These are phyloP conservation scores for Lichenostomus cassidix DNA, from an alignment of 2,113 vertebrate species.

Conservation along the genomic window DNA sequence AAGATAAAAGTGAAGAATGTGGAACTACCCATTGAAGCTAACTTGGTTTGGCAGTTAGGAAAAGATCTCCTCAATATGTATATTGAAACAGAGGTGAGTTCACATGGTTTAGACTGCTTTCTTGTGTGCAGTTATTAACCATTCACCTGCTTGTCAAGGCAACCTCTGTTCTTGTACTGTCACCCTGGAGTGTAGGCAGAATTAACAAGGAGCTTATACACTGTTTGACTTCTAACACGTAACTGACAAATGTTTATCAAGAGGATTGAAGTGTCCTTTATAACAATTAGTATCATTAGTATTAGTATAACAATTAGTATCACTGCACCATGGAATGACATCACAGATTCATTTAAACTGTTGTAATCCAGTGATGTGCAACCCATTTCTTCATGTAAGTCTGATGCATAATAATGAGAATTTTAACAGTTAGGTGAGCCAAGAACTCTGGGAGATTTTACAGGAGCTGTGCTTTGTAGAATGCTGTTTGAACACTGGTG, in stretches of 20 bases:
- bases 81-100: slow-evolving; percentile 79
- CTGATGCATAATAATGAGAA: background rate
- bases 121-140: background rate
- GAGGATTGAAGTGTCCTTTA: background rate
- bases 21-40: slow-evolving; percentile 78
- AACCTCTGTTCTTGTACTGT: background rate
- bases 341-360: background rate
- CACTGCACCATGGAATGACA: background rate
- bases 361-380: background rate
- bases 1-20: slow-evolving; percentile 84
- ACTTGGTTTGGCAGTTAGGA: slow-evolving; percentile 79
- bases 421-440: background rate
- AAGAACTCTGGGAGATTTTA: background rate
- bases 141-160: background rate
- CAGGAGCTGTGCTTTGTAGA: background rate
- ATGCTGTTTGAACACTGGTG: background rate
- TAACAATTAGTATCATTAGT: background rate
- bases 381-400: background rate
- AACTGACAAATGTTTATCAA: background rate
- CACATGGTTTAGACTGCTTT: background rate
- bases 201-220: background rate
- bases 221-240: background rate
- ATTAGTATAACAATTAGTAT: too few relatives aligned
- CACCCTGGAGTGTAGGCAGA: background rate
- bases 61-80: slow-evolving; percentile 80